Evolutionary conservation across 2,888 invertebrate species (phyloP), one percentile per base, ranked within the genome.

Genomic region (Galeruca laticollis): DNA sequence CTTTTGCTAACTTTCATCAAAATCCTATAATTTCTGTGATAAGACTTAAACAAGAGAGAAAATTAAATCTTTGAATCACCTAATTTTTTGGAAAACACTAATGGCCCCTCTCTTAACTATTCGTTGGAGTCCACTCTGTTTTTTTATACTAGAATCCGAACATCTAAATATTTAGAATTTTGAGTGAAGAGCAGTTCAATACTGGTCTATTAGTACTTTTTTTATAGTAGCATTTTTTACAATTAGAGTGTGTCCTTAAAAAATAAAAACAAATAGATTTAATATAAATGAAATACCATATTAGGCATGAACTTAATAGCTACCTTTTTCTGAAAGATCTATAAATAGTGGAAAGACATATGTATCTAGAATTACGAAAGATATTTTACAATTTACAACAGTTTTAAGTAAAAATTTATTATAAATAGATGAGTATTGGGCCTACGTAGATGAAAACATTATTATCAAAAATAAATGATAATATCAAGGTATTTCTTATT

Each of bases 311-410:
- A 49, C 18, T 49, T 49, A 49, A 54, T 26, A 10, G 26, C 13
- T 11, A 26, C 9, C 52, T 11, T 13, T 21, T 54, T 54, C 2
- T 54, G 52, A 54, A 54, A 54, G 49, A 49, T 49, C 49, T 54
- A 26, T 26, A n/a, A 11, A 54, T n/a, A 54, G 52, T 54, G 52
- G 21, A 26, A 54, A 54, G 13, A 26, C 13, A 6, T 49, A 49
- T 9, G 26, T 54, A 26, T 54, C 52, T 54, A 54, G n/a, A 54
- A 54, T 54, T 54, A 54, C 52, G 18, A 51, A 51, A 26, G 26
- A 1, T 26, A 43, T 43, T 43, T 43, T 11, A 15, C 15, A 13
- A 5, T 11, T 43, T 43, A 15, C n/a, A n/a, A 43, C 6, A 1
- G 26, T 26, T 26, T 1, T 0, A 26, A 26, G 26, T 26, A 26